Percentiles rank a stretch among this genome's conserved stretches.
phyloP scores from a whole-genome alignment of 1,140 invertebrate species.

The Megathymus violae region DNA sequence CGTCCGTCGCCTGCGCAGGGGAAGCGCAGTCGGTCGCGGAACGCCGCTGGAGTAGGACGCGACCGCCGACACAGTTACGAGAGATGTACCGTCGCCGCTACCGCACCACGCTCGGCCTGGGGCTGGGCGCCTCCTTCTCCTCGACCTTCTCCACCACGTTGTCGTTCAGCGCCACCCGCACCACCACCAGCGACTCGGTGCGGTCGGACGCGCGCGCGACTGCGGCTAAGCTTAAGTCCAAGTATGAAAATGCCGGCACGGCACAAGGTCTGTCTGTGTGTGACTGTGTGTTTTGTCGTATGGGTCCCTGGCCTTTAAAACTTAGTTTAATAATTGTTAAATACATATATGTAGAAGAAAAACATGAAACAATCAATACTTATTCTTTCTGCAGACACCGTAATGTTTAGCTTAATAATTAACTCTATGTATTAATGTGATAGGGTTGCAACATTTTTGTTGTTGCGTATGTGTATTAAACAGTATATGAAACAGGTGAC shows the following conservation, averaged over 20 bases:
- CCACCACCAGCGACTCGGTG: constrained; percentile 62
- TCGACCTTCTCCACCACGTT: constrained; percentile 71
- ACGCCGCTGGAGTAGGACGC: constrained; percentile 45
- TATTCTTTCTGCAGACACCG: no score
- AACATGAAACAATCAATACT: no score
- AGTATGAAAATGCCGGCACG: constrained; percentile 76
- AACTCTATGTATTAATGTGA: no score
- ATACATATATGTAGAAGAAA: no score
- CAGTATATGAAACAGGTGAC: no score
- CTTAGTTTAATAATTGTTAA: background rate
- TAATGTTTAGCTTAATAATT: no score
- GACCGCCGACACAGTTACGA: background rate
- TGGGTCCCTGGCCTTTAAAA: constrained; percentile 20
- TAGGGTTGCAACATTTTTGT: no score
- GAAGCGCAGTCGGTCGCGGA: constrained; percentile 54
- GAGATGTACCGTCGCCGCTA: constrained; percentile 78
- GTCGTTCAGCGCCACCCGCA: constrained; percentile 60
- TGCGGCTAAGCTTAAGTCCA: constrained; percentile 76
- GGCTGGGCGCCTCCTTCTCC: constrained; percentile 70
- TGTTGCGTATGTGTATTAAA: no score
- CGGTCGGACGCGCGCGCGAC: constrained; percentile 73
- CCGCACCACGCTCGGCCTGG: constrained; percentile 72
- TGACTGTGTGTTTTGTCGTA: constrained; percentile 44
- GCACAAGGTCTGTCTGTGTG: constrained; percentile 68
- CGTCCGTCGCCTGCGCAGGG: constrained; percentile 56